Percentiles rank a stretch among this genome's conserved stretches.
Conservation (phyloP, 2,888 invertebrate genomes). For the Pollenia amentaria region DNA sequence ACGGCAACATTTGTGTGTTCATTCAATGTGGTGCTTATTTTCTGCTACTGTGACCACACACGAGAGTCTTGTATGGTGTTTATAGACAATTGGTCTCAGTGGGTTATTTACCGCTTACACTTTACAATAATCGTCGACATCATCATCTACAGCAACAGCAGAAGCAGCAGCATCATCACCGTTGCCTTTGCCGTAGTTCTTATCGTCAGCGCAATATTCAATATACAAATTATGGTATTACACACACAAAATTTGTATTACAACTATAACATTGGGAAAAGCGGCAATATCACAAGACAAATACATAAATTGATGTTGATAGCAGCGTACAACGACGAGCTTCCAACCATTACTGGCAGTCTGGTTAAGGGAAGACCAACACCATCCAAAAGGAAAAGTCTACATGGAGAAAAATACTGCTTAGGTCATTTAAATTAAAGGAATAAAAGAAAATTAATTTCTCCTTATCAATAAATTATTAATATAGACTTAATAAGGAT, state of each 20-base stretch:
- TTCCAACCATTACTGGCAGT: constrained; percentile 3
- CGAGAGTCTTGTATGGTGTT: constrained; percentile 42
- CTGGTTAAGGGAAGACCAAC: constrained; percentile 1
- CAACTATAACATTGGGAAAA: constrained; percentile 39
- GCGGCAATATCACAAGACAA: constrained; percentile 44
- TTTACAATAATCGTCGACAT: constrained; percentile 50
- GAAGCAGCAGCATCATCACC: background rate
- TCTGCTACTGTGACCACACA: constrained; percentile 20
- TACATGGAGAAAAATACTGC: constrained; percentile 44
- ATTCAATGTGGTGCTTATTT: background rate
- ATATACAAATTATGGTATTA: constrained; percentile 70
- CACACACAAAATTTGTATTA: constrained; percentile 55
- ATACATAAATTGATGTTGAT: constrained; percentile 71
- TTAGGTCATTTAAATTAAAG: too few species aligned
- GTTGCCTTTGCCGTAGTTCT: background rate
- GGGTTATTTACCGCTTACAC: constrained; percentile 72
- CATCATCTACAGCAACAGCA: background rate
- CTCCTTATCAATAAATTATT: background rate
- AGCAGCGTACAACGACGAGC: constrained; percentile 23
- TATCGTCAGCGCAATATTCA: constrained; percentile 49
- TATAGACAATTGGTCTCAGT: constrained; percentile 70
- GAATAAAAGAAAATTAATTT: background rate
- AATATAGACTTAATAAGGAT: background rate
- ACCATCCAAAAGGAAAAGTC: background rate
- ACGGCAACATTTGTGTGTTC: constrained; percentile 8